A percentile compares a stretch with the other conserved stretches of the same genome.
These are phyloP conservation scores for Engraulis encrasicolus DNA, from an alignment of 2,113 vertebrate genomes.

Conservation along the genomic window DNA sequence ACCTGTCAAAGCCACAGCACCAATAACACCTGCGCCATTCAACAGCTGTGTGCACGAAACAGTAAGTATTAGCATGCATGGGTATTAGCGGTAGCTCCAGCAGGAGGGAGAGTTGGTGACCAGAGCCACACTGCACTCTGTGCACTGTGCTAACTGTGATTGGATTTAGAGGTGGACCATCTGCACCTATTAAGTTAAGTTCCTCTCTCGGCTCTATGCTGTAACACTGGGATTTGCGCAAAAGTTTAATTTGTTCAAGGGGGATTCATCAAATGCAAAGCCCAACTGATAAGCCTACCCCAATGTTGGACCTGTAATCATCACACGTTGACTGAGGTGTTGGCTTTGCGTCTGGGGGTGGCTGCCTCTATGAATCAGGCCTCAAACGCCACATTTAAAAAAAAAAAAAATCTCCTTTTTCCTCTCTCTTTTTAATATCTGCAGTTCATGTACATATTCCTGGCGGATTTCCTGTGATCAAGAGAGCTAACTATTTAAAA, in stretches of 20 bases:
- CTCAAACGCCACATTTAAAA: not conserved
- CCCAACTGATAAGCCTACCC: slow-evolving; percentile 10
- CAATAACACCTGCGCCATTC: too few species aligned
- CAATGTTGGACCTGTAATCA: slow-evolving; percentile 10
- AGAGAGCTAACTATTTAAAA: slow-evolving; percentile 73
- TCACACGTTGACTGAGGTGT: slow-evolving; percentile 7
- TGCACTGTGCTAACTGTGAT: not conserved
- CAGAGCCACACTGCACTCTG: not conserved
- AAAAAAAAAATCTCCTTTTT: too few species aligned
- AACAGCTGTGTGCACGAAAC: too few species aligned
- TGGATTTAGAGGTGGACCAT: not conserved
- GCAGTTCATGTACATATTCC: slow-evolving; percentile 48
- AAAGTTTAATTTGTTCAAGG: slow-evolving; percentile 20
- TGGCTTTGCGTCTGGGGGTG: not conserved
- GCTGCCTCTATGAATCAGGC: slow-evolving; percentile 12
- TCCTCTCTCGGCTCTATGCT: not conserved
- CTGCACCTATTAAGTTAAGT: not conserved
- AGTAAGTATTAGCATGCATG: too few species aligned
- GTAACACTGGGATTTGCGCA: not conserved
- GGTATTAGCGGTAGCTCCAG: too few species aligned
- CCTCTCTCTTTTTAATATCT: slow-evolving; percentile 27
- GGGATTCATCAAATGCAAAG: not conserved
- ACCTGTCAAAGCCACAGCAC: too few species aligned
- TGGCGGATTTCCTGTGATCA: slow-evolving; percentile 70
- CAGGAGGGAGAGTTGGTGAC: not conserved